Evolutionary conservation across 2,113 vertebrate species (phyloP), one percentile per base, ranked within the genome.

Genomic region (Opisthocomus hoazin): DNA sequence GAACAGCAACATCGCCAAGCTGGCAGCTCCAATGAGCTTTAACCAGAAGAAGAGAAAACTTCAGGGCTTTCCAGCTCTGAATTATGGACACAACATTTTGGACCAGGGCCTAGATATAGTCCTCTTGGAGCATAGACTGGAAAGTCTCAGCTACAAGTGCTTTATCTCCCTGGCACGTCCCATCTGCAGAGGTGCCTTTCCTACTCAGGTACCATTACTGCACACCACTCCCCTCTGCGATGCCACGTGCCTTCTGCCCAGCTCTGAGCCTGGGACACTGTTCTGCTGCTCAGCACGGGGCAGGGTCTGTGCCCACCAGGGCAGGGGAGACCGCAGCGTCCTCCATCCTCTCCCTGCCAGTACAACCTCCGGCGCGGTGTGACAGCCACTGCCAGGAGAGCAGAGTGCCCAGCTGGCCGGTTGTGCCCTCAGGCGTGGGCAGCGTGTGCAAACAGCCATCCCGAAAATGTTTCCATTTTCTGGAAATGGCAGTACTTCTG

Each of bases 221-320:
- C 11, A 23, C 0, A 1, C 1, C 2, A 9, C n/a, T 48, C 15
- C 20, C 29, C 65, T 48, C 48, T 29, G 39, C 2, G 0, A 46
- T 36, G 30, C 39, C 51, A n/a, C 0, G 1, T 6, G 10, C 36
- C 48, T 37, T 37, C n/a, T 46, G 56, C 21, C 48, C 32, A 24
- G 32, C 2, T 0, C 64, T 1, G 2, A 36, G 43, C 50, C 74
- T 43, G 53, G 70, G 30, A 16, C 23, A 7, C 34, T 8, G 24
- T 8, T 26, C 14, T 66, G 37, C 46, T 36, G 57, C 63, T 64
- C 37, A 14, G 43, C 36, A 19, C 1, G 0, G 30, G 39, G 23
- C 57, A 80, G 30, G 16, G 13, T 15, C 63, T 27, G 34, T 9
- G 22, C 20, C 46, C 61, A 39, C 30, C 43, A 6, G 2, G 22